Conservation (phyloP, 2,797 vertebrate species). For the Malurus splendens region DNA sequence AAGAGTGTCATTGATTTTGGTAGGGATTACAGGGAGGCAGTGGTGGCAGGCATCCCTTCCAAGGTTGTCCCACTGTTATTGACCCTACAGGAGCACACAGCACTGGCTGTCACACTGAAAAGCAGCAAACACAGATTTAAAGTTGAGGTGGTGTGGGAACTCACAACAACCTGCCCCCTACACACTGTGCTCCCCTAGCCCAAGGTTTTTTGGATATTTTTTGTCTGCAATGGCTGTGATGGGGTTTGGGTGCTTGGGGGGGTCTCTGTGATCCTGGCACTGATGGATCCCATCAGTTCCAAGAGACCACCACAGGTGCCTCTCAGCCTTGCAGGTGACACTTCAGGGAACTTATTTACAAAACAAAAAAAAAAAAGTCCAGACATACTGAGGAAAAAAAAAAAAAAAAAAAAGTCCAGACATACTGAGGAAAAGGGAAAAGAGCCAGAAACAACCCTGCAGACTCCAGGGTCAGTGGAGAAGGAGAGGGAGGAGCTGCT, state of each 20-base stretch:
- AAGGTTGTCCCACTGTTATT: not conserved
- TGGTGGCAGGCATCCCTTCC: not conserved
- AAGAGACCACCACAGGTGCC: accelerated
- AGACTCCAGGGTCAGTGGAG: too few relatives aligned
- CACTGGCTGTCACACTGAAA: not conserved
- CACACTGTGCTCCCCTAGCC: accelerated
- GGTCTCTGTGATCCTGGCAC: accelerated
- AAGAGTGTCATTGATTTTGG: not conserved
- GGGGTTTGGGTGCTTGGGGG: not conserved
- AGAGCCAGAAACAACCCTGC: not conserved
- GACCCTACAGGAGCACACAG: not conserved
- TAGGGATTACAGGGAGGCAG: not conserved
- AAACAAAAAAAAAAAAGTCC: not conserved
- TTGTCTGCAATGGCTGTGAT: not conserved
- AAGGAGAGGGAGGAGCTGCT: not conserved
- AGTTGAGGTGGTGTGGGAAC: not conserved
- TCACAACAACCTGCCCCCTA: not conserved
- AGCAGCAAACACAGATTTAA: not conserved
- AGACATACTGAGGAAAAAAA: not conserved
- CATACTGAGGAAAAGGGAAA: accelerated
- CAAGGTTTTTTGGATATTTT: too few relatives aligned
- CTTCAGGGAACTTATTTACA: accelerated
- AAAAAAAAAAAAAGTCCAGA: not conserved
- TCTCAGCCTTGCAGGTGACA: accelerated
- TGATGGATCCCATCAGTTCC: accelerated